Percentiles rank a stretch among this genome's conserved stretches.
Conservation (phyloP, 2,797 vertebrate genomes). For the Lagocephalus sceleratus region DNA sequence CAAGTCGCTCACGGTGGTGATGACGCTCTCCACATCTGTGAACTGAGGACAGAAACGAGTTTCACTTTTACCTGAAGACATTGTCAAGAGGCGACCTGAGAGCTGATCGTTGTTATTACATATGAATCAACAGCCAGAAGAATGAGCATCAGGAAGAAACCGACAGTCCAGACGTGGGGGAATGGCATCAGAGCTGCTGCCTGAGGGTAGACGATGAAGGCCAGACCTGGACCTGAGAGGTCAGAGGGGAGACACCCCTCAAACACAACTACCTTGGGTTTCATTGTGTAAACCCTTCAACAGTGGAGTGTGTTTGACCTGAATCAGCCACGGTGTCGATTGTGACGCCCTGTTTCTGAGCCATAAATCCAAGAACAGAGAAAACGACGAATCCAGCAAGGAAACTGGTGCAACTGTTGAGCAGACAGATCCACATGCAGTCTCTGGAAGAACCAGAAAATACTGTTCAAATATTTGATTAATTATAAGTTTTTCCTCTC, state of each 20-base stretch:
- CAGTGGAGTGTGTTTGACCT: background rate
- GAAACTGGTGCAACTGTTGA: background rate
- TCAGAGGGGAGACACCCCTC: too few relatives aligned
- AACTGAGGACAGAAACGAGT: slow-evolving; percentile 37
- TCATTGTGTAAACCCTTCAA: background rate
- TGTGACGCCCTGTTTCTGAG: background rate
- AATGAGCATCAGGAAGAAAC: background rate
- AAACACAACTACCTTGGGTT: too few relatives aligned
- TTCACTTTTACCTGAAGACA: background rate
- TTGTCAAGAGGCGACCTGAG: background rate
- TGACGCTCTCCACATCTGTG: slow-evolving; percentile 41
- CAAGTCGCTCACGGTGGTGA: slow-evolving; percentile 45
- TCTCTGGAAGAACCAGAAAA: background rate
- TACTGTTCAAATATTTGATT: background rate
- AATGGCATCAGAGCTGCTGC: background rate
- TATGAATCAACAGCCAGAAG: background rate
- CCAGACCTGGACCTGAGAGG: slow-evolving; percentile 1
- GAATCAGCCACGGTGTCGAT: background rate
- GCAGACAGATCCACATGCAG: background rate
- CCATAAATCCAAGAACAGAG: background rate
- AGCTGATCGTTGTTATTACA: background rate
- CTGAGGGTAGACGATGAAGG: background rate
- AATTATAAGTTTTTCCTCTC: background rate
- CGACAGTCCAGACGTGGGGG: background rate
- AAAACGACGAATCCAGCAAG: background rate